Base-by-base conservation (phyloP, 2,888 invertebrate species). In the Pyrocoelia pectoralis region DNA sequence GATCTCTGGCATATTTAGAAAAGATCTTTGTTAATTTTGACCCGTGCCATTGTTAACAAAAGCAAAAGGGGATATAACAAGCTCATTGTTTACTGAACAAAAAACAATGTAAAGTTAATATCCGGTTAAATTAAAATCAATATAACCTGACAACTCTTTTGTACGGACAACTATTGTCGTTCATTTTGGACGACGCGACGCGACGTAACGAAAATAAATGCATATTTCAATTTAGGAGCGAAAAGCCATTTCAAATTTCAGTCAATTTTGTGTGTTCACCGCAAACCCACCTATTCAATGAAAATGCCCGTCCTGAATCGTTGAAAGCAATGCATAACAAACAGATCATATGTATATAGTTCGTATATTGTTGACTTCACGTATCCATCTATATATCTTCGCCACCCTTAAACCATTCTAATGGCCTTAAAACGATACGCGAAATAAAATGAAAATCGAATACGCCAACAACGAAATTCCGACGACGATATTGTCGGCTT, bases 261-360 rank as follows among this genome's bases (percentile, higher is more conserved):
- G 53, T 65, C 65, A 60, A 65, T 65, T 61, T 60, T 57, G 40
- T 6, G 24, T 38, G 53, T 58, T 59, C 63, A 53, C 65, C 61
- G 59, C 58, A 65, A 56, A 61, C 43, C 59, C 55, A 56, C 41
- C 64, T 59, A 68, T 65, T 68, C 68, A 60, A 63, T 60, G 56
- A 65, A 67, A 65, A 60, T 56, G 59, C 62, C 59, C 56, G 40
- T 56, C 62, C 59, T 33, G 61, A 60, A 65, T 58, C 61, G 68
- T 55, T 54, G 69, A 67, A 68, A 65, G 69, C 69, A 71, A 71
- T 69, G 70, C 69, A 71, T 71, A 71, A 68, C 70, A 69, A 69
- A 69, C 61, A 71, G 70, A 62, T 67, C 64, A 65, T 67, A 53
- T 67, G 62, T 54, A 57, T 61, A 50, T 24, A 49, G 59, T 28